Base-by-base conservation (phyloP, 2,888 invertebrate species). In the Neoscelio sp. region DNA sequence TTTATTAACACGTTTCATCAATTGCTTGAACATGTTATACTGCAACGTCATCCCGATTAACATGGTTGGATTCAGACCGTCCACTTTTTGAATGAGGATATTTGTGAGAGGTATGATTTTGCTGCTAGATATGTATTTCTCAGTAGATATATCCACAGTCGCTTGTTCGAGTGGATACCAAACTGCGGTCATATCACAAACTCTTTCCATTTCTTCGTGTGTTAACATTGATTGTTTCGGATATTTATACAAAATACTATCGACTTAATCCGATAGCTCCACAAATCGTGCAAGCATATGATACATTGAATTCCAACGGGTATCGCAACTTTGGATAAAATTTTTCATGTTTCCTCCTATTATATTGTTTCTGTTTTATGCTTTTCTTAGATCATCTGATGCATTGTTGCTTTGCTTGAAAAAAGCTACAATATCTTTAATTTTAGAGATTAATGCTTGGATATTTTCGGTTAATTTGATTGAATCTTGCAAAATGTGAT, bases 391-490 rank as follows among this genome's bases (percentile, higher is more conserved):
- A 10, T 40, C 26, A 13, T 58, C 58, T 1, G 42, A 23, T 7
- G 62, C 62, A 33, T 46, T 46, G 17, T 33, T 33, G 8, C 62
- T 62, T 18, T 62, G 62, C 23, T 62, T 62, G 12, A 46, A 62
- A 10, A 62, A 46, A 8, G 46, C 33, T 7, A 62, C 62, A 12
- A 62, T 62, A 2, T 20, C 13, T 46, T 62, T 62, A 8, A 62
- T 8, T 35, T 62, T 62, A n/a, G 0, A 6, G 8, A 62, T 33
- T 1, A 62, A 8, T 15, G 12, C 35, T 13, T 13, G 4, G 1
- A 62, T 0, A 20, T 35, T 6, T 33, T 15, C 6, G n/a, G 44
- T 33, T 33, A 0, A 12, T 20, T 33, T 62, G 2, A 62, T 10
- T 2, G 46, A 12, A 20, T 46, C 30, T 6, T 10, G n/a, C 1